Base-by-base conservation (phyloP, 2,888 invertebrate genomes). In the Chironomus tentans region DNA sequence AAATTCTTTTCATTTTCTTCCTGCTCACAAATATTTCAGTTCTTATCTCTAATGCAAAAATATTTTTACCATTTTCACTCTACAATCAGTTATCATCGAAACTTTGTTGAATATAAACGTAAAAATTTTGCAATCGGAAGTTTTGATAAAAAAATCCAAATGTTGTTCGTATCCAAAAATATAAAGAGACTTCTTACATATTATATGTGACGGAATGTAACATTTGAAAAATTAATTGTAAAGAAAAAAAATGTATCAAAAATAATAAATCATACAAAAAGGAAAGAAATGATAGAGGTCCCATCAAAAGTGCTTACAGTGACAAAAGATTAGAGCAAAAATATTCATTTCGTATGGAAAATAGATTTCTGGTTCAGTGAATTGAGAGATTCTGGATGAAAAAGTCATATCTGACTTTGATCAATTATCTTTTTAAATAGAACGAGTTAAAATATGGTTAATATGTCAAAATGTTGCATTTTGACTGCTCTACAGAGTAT, bases 81-180 rank as follows among this genome's bases (percentile, higher is more conserved):
- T 56, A 15, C 28, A 70, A 70, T 71, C 71, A 71, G 71, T 71
- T 71, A 71, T 71, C 71, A 56, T 71, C 56, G 56, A 15, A 56
- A 56, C 71, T n/a, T 28, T 56, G 56, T 18, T 50, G 71, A 71
- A 71, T 71, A 28, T 71, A 15, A 71, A 71, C 71, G 56, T 56
- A 56, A 71, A 46, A n/a, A 65, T 7, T 24, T 65, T 24, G 7
- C 38, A 38, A 13, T 62, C 21, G 47, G 24, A 47, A 2, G 4
- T 70, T 47, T 48, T 7, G 3, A 21, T 50, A 50, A 28, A 50
- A 28, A 15, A 56, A 15, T 56, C 15, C 6, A 1, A 56, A 38
- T 38, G 38, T 2, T 38, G 10, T 38, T 1, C 38, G 38, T 38
- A 38, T 38, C 10, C 1, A 38, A 10, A 38, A 10, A 38, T 10